Evolutionary conservation across 2,888 invertebrate genomes (phyloP), one percentile per base, ranked within the genome.

Genomic region (Eremobia ochroleuca): DNA sequence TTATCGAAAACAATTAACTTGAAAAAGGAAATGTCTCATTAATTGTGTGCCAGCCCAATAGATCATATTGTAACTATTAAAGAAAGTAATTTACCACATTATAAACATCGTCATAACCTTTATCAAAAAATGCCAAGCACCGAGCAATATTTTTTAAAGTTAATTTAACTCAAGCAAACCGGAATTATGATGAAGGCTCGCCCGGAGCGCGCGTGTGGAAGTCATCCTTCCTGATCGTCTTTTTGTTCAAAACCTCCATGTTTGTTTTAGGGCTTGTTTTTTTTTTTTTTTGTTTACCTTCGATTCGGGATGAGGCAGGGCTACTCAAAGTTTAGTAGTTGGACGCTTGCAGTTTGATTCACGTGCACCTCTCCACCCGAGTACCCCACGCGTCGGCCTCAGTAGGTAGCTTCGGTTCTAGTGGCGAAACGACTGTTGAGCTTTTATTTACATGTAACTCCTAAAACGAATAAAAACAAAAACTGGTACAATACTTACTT

Each of bases 201-300:
- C 77, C 77, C n/a, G 73, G 55, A 34, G 77, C 66, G 73, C 59
- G 34, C 46, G 66, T 49, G 68, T 58, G 28, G 62, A 73, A 65
- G 66, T 73, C 65, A 76, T 69, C 46, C 37, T 58, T 58, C 46
- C 25, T 31, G 31, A n/a, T 71, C 49, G 40, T 62, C 71, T 49
- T 66, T 77, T 77, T 76, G 28, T 49, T 58, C 28, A 61, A 66
- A 76, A 72, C 71, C 37, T 43, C 71, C 71, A 68, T 81, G 71
- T 81, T 81, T 81, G 81, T 78, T 77, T 81, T 74, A 81, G 25
- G 28, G 5, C 43, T 55, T 71, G 49, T 21, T 40, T 71, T 49
- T 71, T 40, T 71, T 49, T 71, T 49, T 71, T 77, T 55, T 61
- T 58, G 28, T 58, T 28, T 28, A 58, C 8, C 28, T 58, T 58